Conservation (phyloP, 2,797 vertebrate species). For the Hoplostethus mediterraneus region DNA sequence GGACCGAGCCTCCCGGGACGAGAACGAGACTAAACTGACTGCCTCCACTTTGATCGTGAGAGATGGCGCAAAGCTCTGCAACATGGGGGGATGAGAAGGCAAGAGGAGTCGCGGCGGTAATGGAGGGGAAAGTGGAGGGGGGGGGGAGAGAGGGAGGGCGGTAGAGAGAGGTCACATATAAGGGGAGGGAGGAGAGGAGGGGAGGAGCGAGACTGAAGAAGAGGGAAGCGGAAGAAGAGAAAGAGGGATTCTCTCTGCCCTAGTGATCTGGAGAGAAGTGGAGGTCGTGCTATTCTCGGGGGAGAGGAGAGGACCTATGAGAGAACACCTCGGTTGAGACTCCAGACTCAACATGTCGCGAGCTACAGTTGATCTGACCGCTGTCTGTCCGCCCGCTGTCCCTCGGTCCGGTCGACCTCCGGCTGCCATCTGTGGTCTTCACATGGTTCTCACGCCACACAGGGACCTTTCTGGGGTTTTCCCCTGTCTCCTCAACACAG, state of each 20-base stretch:
- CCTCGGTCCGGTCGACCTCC: conserved; percentile 29
- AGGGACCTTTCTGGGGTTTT: conserved; percentile 66
- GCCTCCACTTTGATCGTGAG: conserved; percentile 59
- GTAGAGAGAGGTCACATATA: conserved; percentile 48
- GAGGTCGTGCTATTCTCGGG: no score
- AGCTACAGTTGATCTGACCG: no score
- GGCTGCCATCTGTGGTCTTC: conserved; percentile 55
- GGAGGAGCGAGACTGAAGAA: conserved; percentile 8
- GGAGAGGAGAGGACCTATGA: no score
- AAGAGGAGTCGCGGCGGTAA: conserved; percentile 16
- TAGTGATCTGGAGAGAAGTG: neutral
- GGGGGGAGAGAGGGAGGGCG: conserved; percentile 27
- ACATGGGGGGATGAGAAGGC: conserved; percentile 41
- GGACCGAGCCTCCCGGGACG: conserved; percentile 54
- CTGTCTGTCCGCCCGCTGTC: neutral
- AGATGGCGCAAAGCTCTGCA: conserved; percentile 48
- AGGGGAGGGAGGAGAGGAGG: conserved; percentile 1
- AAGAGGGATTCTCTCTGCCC: neutral
- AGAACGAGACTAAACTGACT: conserved; percentile 36
- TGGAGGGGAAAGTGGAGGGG: conserved; percentile 13
- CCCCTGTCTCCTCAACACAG: conserved; percentile 40
- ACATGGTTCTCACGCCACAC: conserved; percentile 75
- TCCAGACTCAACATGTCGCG: no score
- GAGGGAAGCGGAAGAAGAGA: conserved; percentile 31
- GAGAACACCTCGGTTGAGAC: no score